These are phyloP conservation scores for Neocrepidodera transversa DNA, from an alignment of 2,888 invertebrate species.

Conservation along the genomic window DNA sequence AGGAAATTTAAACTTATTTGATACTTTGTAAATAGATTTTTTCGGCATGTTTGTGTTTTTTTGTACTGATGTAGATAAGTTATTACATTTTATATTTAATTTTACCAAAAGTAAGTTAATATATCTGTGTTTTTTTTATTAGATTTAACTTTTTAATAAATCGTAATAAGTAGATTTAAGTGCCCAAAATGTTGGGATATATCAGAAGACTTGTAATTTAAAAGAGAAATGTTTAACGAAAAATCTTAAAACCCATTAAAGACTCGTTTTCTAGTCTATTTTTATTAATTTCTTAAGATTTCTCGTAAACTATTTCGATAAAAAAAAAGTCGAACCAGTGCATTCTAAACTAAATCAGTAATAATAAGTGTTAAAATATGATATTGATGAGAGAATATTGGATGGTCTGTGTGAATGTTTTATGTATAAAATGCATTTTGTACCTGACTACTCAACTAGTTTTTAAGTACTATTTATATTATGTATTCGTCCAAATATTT, in stretches of 20 bases:
- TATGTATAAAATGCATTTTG: conserved; percentile 40
- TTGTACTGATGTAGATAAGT: conserved; percentile 38
- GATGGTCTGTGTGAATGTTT: conserved; percentile 27
- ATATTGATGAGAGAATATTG: conserved; percentile 15
- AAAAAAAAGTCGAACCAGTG: conserved; percentile 25
- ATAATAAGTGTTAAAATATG: conserved; percentile 16
- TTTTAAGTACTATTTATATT: conserved; percentile 42
- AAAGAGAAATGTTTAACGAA: conserved; percentile 5
- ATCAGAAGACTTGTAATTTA: conserved; percentile 23
- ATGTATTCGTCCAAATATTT: conserved; percentile 45
- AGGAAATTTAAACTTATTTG: conserved; percentile 27
- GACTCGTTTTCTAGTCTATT: background rate
- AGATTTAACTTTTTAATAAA: conserved; percentile 5
- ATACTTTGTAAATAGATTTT: conserved; percentile 30
- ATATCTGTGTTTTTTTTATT: conserved; percentile 17
- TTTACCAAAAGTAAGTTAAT: conserved; percentile 25
- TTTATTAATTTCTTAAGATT: background rate
- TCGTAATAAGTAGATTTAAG: conserved; percentile 10
- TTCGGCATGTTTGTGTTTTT: conserved; percentile 35
- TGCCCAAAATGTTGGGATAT: conserved; percentile 2
- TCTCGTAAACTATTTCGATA: conserved; percentile 14
- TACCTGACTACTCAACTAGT: conserved; percentile 46
- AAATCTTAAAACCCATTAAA: background rate
- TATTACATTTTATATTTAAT: conserved; percentile 26
- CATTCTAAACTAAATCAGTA: conserved; percentile 25